Evolutionary conservation across 2,113 vertebrate species (phyloP), one percentile per base, ranked within the genome.

Genomic region (Vulpes vulpes): DNA sequence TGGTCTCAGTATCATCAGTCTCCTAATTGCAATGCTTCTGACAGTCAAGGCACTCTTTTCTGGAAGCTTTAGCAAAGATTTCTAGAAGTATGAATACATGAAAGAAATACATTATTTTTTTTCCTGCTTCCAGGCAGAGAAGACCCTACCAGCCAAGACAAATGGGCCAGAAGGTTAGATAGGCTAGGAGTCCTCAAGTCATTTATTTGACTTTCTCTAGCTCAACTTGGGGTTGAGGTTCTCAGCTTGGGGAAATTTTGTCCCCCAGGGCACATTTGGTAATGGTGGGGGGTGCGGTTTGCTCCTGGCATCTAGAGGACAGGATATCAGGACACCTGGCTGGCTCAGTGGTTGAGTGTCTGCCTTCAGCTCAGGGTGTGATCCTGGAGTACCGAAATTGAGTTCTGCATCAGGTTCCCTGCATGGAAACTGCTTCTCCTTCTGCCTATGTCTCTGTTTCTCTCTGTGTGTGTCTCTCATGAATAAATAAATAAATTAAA

Each of bases 21-120:
- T 86, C 38, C 71, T 93, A 92, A 91, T 49, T 91, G 59, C 27
- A 65, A 53, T 62, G 55, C 43, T 96, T 89, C 51, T 91, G 65
- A 86, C 7, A 82, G 94, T 69, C 65, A 76, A 85, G 57, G 22
- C 10, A 57, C 20, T 14, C 38, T 97, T 74, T 43, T 43, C 57
- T 62, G 65, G 76, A 85, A 94, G 59, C 20, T 96, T 38, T 78
- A 65, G 11, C 51, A 11, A 67, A 74, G 14, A 89, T 30, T 30
- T 22, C 65, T 78, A 64, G 17, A 88, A 91, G 9, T 57, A 80
- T 84, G 49, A 83, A 60, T 85, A n/a, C 35, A 71, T 38, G 38
- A 83, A 84, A 80, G 59, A 82, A 92, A 16, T 60, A 65, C 91
- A 86, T 27, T 3, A 16, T 60, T 43, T 64, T 59, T 25, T 27